Conservation (phyloP, 2,113 vertebrate genomes). For the Piprites chloris region DNA sequence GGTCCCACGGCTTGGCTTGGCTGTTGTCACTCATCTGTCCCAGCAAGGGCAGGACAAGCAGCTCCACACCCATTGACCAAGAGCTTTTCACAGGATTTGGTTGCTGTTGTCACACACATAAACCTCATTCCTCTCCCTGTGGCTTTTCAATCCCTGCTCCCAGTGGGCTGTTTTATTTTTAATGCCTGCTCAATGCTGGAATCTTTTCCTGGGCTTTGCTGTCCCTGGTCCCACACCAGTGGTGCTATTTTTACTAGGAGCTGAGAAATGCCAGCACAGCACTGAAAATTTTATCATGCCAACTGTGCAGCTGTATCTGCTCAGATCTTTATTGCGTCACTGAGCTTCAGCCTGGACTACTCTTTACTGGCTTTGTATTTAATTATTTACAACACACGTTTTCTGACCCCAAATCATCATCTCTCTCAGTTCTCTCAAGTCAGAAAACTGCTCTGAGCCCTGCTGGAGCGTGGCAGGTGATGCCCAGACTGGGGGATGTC, state of each 20-base stretch:
- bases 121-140: neutral
- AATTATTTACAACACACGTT: constrained; percentile 1
- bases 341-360: neutral
- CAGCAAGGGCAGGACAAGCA: rapidly evolving
- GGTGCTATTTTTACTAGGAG: constrained; percentile 1
- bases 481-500: neutral
- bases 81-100: neutral
- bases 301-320: neutral
- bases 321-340: neutral
- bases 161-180: neutral
- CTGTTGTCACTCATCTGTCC: rapidly evolving
- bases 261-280: constrained; percentile 17
- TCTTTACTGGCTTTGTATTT: neutral
- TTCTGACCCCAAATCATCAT: neutral
- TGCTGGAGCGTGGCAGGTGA: rapidly evolving
- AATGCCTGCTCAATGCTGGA: neutral
- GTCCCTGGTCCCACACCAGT: neutral
- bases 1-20: rapidly evolving
- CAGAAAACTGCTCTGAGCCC: neutral
- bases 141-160: neutral
- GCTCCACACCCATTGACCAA: neutral
- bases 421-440: neutral
- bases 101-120: neutral
- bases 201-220: neutral
- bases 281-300: neutral